A percentile compares a stretch with the other conserved stretches of the same genome.
phyloP scores from a whole-genome alignment of 2,797 vertebrate genomes.

The Apogon hyalosoma region DNA sequence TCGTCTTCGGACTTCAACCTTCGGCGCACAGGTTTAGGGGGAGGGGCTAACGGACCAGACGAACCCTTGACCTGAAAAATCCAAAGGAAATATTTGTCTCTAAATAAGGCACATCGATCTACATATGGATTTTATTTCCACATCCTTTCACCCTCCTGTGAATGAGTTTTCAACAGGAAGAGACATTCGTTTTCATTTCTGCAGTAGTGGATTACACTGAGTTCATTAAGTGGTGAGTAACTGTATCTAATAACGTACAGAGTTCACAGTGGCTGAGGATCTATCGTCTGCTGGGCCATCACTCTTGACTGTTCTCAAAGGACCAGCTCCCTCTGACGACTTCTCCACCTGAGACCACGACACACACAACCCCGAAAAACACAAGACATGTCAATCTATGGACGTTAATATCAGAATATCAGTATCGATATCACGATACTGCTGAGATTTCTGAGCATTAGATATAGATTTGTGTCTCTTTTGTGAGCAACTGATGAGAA shows the following conservation, averaged over 20 bases:
- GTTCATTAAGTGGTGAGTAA: too few species aligned
- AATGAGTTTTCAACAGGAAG: too few species aligned
- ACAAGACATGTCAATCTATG: not conserved
- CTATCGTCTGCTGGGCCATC: conserved; percentile 93
- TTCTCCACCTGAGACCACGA: conserved; percentile 87
- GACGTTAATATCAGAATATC: not conserved
- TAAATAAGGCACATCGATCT: not conserved
- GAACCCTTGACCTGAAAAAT: conserved; percentile 88
- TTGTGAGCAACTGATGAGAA: too few species aligned
- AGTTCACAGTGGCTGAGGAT: conserved; percentile 84
- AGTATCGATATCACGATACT: too few species aligned
- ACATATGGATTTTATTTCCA: too few species aligned
- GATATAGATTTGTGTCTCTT: too few species aligned
- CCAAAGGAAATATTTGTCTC: not conserved
- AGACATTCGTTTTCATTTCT: too few species aligned
- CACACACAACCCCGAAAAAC: not conserved
- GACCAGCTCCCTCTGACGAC: conserved; percentile 86
- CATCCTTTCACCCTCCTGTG: too few species aligned
- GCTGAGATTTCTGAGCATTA: too few species aligned
- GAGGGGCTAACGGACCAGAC: conserved; percentile 92
- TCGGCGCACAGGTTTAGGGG: conserved; percentile 95
- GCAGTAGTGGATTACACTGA: too few species aligned
- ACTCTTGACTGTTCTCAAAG: conserved; percentile 90
- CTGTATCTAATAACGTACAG: conserved; percentile 80
- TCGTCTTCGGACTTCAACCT: conserved; percentile 99